Percentiles rank a stretch among this genome's conserved stretches.
These are phyloP conservation scores for Axis porcinus DNA, from an alignment of 2,113 vertebrate genomes.

Conservation along the genomic window DNA sequence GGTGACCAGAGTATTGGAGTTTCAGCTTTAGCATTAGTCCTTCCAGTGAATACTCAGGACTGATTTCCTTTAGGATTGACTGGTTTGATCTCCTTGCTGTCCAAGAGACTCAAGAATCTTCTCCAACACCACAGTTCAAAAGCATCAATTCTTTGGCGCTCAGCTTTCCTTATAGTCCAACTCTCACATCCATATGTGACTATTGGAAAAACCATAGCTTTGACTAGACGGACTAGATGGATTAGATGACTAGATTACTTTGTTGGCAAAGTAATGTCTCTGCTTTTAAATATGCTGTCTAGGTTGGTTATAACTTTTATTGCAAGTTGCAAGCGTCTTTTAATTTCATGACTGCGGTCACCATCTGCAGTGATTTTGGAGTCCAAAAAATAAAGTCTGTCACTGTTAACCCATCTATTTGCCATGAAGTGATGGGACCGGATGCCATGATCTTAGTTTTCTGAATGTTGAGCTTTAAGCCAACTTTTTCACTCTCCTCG, in stretches of 20 bases:
- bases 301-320: background rate
- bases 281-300: background rate
- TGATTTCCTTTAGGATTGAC: background rate
- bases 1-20: background rate
- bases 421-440: background rate
- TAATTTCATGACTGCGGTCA: background rate
- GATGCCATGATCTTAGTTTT: background rate
- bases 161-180: background rate
- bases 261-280: background rate
- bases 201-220: background rate
- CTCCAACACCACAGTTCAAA: background rate
- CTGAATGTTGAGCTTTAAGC: background rate
- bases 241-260: background rate
- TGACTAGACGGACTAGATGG: background rate
- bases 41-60: background rate
- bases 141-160: background rate
- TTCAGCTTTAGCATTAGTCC: background rate
- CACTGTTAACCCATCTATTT: background rate
- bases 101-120: background rate
- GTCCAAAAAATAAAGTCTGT: background rate
- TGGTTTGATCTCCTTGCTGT: background rate
- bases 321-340: background rate
- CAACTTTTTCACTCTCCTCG: background rate
- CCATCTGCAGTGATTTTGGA: background rate
- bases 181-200: background rate